These are phyloP conservation scores for Pipistrellus kuhlii DNA, from an alignment of 2,797 vertebrate genomes.

Conservation along the genomic window DNA sequence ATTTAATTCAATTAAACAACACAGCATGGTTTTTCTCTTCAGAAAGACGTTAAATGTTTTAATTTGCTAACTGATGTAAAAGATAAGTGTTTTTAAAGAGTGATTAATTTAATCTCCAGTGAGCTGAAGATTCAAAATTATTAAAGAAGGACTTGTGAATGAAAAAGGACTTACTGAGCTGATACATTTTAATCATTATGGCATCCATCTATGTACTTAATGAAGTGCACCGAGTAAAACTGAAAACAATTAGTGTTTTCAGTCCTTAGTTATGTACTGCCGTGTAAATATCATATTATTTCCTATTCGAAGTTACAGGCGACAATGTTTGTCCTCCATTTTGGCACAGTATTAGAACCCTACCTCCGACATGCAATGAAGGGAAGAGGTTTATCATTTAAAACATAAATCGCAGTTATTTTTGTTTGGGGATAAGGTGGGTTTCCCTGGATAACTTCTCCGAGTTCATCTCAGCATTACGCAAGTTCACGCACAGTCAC, in stretches of 20 bases:
- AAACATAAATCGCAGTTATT: conserved; percentile 40
- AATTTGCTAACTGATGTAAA: conserved; percentile 77
- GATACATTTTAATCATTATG: background rate
- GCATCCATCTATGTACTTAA: background rate
- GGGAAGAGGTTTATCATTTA: background rate
- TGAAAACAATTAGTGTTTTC: background rate
- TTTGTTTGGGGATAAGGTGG: conserved; percentile 8
- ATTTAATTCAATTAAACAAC: conserved; percentile 81
- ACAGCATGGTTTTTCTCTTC: conserved; percentile 76
- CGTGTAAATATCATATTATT: background rate
- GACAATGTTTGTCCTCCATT: background rate
- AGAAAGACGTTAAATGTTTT: conserved; percentile 77
- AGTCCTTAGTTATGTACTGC: background rate
- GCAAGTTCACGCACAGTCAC: background rate
- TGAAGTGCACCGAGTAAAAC: background rate
- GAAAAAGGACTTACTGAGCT: conserved; percentile 3
- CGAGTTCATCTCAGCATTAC: background rate
- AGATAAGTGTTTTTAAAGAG: conserved; percentile 74
- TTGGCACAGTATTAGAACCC: background rate
- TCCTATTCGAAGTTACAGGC: conserved; percentile 27
- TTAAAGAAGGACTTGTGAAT: background rate
- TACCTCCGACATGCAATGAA: background rate
- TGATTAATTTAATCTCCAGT: conserved; percentile 59
- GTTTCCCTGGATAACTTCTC: background rate
- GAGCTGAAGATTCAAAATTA: conserved; percentile 45